Evolutionary conservation across 2,888 invertebrate species (phyloP), one percentile per base, ranked within the genome.

Genomic region (Autographa gamma): DNA sequence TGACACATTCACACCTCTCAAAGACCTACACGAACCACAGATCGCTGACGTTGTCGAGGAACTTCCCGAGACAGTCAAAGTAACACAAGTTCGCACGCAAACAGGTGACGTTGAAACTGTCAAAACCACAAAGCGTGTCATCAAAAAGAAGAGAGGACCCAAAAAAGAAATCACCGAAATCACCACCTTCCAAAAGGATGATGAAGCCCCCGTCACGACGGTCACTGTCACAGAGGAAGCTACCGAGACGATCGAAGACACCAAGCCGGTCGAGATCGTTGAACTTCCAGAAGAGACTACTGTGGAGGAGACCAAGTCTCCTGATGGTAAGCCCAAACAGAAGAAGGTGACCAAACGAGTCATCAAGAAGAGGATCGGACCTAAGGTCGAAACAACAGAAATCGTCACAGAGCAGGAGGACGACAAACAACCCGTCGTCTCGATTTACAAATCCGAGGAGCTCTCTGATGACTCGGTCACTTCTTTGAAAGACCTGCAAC

Each of bases 91-190:
- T 48, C 48, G 48, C 8, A 48, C 48, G 6, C 48, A n/a, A 48
- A n/a, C 48, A n/a, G 48, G 48, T n/a, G 48, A 48, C n/a, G 48
- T 48, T 1, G 7, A 84, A 52, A 79, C 79, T 0, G 69, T 86
- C 0, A 88, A 85, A 59, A 85, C 82, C 0, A 83, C 82, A 0
- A 88, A 85, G 31, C 78, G 79, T 0, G 81, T 89, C 75, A 43
- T 88, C 84, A 69, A 90, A 65, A 89, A 88, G 62, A 87, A 85
- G 19, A 80, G 79, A 43, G 88, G 88, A 59, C 70, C 83, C 0
- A 79, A 77, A 18, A 62, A 76, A 34, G 80, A 83, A 62, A 62
- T 75, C 0, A 81, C 75, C n/a, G 86, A 93, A 48, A 48, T 48
- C 4, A 48, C 48, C 0, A 48, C 48, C n/a, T 7, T 48, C 48